Base-by-base conservation (phyloP, 92 coral and sea anemone genomes). In the Meandrina meandrites region DNA sequence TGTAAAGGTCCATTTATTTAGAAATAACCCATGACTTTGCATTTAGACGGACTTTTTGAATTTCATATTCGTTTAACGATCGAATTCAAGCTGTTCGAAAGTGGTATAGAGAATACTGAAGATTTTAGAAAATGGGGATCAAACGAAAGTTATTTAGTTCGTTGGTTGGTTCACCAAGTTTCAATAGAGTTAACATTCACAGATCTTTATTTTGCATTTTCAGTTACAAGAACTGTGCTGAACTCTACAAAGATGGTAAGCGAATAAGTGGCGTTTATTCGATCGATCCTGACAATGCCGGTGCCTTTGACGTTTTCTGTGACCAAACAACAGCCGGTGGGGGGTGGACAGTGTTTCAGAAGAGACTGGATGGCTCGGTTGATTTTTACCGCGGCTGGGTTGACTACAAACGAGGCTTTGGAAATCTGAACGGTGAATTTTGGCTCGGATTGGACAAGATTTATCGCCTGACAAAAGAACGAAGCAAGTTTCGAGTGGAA, bases 341-440 rank as follows among this genome's bases (percentile, higher is more conserved):
- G 60, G 95, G 98, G 34, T 94, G 98, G 98, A 89, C 91, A n/a
- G 86, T 94, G 56, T 88, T 94, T 36, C 98, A 94, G 72, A 90
- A 82, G 50, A 89, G 69, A 54, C 69, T 79, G 48, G 67, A 79
- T 21, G 69, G 82, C 69, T 79, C 82, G 45, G 69, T 79, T 17
- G 82, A 56, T 79, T 79, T 79, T 69, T 79, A 51, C 69, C 69
- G 64, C 42, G 82, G 82, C 17, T 85, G 88, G 83, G 18, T 32
- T 6, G 88, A 85, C 50, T 85, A 85, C 88, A 85, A 85, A 76
- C 53, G 45, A 45, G 88, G 88, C 3, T 85, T 75, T 3, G 88
- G 88, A 31, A 30, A 85, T 72, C 69, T 84, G 69, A 50, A 31
- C 11, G 80, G 80, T 5, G 80, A 84, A 53, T 85, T 85, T 40